Evolutionary conservation across 53 echinoderm and acorn worm genomes (phyloP).

Genomic region (Glandiceps talaboti): DNA sequence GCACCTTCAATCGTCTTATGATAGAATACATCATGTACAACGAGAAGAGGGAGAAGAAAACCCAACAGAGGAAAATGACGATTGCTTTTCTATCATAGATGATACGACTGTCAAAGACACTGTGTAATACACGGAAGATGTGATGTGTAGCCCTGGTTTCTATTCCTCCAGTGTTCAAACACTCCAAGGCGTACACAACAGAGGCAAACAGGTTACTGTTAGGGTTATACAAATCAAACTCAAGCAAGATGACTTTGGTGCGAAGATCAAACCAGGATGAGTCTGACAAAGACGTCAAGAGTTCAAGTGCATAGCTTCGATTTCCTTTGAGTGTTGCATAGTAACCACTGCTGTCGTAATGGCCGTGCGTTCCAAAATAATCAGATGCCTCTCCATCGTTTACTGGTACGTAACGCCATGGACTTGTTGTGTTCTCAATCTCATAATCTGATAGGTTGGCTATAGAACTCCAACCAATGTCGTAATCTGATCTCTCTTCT

Average conservation of each 20-base stretch:
- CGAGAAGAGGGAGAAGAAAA: slow-evolving; percentile 42
- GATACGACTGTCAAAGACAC: neutral
- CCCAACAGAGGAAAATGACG: slow-evolving; percentile 16
- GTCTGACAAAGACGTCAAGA: neutral
- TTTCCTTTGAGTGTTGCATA: neutral
- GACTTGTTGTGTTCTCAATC: neutral
- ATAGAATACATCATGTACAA: slow-evolving; percentile 30
- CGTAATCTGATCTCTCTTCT: neutral
- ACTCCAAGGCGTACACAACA: neutral
- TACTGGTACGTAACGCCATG: neutral
- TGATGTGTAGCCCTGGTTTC: neutral
- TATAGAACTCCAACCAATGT: neutral
- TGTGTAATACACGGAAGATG: neutral
- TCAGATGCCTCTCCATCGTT: neutral
- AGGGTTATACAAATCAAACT: neutral
- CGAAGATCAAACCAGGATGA: neutral
- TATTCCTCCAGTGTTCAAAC: neutral
- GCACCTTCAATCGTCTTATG: slow-evolving; percentile 32
- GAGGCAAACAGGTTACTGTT: neutral
- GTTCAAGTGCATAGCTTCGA: neutral
- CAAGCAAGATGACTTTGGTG: neutral
- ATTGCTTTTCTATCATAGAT: neutral
- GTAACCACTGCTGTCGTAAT: neutral
- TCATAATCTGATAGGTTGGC: too few species aligned
- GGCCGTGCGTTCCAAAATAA: neutral